Evolutionary conservation across 2,113 vertebrate species (phyloP).

Genomic region (Mesoclemmys tuberculata): DNA sequence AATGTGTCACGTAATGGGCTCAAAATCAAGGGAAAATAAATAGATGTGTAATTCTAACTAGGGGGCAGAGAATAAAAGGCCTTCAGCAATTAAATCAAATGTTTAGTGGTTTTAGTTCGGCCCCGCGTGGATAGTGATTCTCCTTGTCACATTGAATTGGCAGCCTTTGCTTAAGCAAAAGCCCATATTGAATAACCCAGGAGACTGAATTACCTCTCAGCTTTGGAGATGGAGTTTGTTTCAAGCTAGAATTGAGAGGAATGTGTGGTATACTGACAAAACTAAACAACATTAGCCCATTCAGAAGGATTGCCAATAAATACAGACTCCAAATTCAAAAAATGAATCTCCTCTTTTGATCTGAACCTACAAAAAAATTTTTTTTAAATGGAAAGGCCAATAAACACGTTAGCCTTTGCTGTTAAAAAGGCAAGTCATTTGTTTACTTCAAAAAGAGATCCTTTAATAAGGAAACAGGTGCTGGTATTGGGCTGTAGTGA

Average conservation of each 20-base stretch:
- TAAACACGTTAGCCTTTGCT: constrained; percentile 27
- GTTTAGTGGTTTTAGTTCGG: constrained; percentile 66
- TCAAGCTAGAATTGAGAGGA: constrained; percentile 49
- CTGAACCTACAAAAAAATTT: constrained; percentile 20
- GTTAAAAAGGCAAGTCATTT: constrained; percentile 38
- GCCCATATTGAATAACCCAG: constrained; percentile 41
- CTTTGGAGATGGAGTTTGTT: constrained; percentile 57
- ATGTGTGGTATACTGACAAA: constrained; percentile 54
- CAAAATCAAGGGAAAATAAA: neutral
- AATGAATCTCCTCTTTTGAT: constrained; percentile 12
- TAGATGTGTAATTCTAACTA: constrained; percentile 16
- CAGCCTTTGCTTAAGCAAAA: constrained; percentile 63
- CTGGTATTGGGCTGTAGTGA: constrained; percentile 4
- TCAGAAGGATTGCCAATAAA: constrained; percentile 24
- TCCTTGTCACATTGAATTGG: constrained; percentile 65
- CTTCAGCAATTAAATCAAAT: constrained; percentile 48
- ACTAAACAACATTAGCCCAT: constrained; percentile 25
- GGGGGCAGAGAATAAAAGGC: constrained; percentile 24
- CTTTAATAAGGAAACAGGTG: constrained; percentile 7
- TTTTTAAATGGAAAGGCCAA: constrained; percentile 31
- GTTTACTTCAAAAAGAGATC: constrained; percentile 43
- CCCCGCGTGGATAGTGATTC: constrained; percentile 64
- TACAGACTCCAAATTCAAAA: constrained; percentile 40
- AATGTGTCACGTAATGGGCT: constrained; percentile 28
- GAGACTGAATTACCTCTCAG: constrained; percentile 59